Evolutionary conservation across 2,113 vertebrate genomes (phyloP), one percentile per base, ranked within the genome.

Genomic region (Paratilapia polleni): DNA sequence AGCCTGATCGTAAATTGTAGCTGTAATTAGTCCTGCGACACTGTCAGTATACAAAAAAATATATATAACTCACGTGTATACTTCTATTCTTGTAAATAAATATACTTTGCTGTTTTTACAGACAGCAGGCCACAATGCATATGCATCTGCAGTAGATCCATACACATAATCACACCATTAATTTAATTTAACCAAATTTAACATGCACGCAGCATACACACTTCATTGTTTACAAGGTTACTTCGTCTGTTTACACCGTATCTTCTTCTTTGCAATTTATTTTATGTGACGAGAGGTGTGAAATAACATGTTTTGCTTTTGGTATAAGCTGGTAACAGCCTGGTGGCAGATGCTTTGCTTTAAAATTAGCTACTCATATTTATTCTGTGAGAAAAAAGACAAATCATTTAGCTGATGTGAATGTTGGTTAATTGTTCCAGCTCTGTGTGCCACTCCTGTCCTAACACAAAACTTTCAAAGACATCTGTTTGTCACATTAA

Each of bases 321-420:
- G 17, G 11, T 54, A 34, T 31, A 52, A 54, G 11, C 26, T 54
- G 68, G 17, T 26, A 52, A 52, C 47, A 73, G 11, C 47, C 11
- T 73, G 68, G 26, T 20, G 52, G 31, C 11, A 73, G 26, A 34
- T 34, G 19, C 19, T 54, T 54, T 54, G 49, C 49, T 60, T 26
- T 61, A 17, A 83, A 59, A 81, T 52, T 3, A 76, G 56, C 28
- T 54, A 7, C 22, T 60, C n/a, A 73, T 26, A 60, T 75, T 77
- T 26, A 64, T 56, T 70, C 47, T n/a, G 47, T 73, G 26, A 31
- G 14, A 73, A 38, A 11, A 56, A 73, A 63, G 54, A 8, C 38
- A 63, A 77, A 80, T 52, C 10, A 62, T 63, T 84, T 19, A 89
- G n/a, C 28, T 31, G 47, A 86, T 57, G 6, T 58, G 5, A 74